These are phyloP conservation scores for Rhinoraja longicauda DNA, from an alignment of 2,797 vertebrate genomes.

Conservation along the genomic window DNA sequence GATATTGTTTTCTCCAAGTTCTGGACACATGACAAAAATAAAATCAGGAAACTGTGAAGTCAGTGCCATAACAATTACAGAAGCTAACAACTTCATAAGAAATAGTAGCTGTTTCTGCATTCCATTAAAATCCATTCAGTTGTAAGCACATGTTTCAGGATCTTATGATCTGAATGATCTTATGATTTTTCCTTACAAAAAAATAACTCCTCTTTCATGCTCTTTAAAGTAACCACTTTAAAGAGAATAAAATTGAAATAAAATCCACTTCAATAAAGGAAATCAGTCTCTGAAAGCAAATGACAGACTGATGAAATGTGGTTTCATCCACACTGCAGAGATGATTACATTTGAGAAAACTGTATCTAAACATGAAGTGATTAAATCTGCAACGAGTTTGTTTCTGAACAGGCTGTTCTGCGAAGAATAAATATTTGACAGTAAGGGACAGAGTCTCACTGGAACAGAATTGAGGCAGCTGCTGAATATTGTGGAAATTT, in stretches of 20 bases:
- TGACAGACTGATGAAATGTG: neutral
- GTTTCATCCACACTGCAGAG: neutral
- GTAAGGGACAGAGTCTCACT: neutral
- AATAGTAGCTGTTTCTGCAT: neutral
- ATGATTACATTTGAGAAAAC: conserved; percentile 4
- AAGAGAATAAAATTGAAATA: neutral
- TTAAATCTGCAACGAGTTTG: conserved; percentile 6
- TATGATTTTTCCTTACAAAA: neutral
- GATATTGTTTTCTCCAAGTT: neutral
- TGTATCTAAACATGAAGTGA: neutral
- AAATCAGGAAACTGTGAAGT: conserved; percentile 8
- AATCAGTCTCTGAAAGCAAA: neutral
- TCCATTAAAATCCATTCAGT: neutral
- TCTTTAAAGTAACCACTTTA: neutral
- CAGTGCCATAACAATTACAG: neutral
- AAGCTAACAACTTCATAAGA: neutral
- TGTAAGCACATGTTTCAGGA: neutral
- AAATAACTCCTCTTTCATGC: neutral
- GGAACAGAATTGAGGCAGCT: neutral
- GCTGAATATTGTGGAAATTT: neutral
- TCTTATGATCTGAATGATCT: too few relatives aligned
- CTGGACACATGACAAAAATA: conserved; percentile 5
- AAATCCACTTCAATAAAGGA: neutral
- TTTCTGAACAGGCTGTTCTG: neutral
- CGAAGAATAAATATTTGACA: conserved; percentile 17